These are phyloP conservation scores for Morbakka virulenta DNA, from an alignment of 30 jellyfish, hydroid and myxozoan genomes.

Conservation along the genomic window DNA sequence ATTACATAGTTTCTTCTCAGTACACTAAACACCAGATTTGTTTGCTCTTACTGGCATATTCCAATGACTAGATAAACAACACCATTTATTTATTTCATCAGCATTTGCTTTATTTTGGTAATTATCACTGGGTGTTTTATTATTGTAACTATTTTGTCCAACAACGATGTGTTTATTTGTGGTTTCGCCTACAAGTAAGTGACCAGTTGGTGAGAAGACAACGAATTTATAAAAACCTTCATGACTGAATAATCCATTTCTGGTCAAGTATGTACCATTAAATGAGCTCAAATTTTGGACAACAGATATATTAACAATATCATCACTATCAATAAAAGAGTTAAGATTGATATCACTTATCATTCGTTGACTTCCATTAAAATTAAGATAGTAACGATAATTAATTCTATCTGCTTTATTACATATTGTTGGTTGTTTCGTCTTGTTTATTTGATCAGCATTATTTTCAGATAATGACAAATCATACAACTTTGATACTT, in stretches of 20 bases:
- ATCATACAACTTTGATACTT: constrained; percentile 43
- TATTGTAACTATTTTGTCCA: background rate
- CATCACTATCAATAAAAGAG: too few relatives aligned
- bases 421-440: constrained; percentile 35
- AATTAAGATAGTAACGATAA: too few relatives aligned
- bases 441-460: constrained; percentile 32
- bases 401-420: too few relatives aligned
- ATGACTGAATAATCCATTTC: constrained; percentile 41
- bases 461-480: constrained; percentile 16
- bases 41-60: constrained; percentile 18
- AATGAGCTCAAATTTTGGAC: too few relatives aligned
- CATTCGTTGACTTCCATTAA: too few relatives aligned
- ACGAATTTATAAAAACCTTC: constrained; percentile 28
- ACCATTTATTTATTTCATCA: constrained; percentile 42
- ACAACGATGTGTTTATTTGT: background rate
- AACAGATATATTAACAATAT: too few relatives aligned
- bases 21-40: constrained; percentile 39
- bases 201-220: too few relatives aligned
- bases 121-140: constrained; percentile 4
- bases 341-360: too few relatives aligned
- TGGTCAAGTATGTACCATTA: too few relatives aligned
- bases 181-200: constrained; percentile 8
- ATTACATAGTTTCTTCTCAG: constrained; percentile 31
- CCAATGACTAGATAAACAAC: constrained; percentile 19
- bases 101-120: constrained; percentile 35